phyloP scores from a whole-genome alignment of 2,113 vertebrate species.

The Hassar affinis region DNA sequence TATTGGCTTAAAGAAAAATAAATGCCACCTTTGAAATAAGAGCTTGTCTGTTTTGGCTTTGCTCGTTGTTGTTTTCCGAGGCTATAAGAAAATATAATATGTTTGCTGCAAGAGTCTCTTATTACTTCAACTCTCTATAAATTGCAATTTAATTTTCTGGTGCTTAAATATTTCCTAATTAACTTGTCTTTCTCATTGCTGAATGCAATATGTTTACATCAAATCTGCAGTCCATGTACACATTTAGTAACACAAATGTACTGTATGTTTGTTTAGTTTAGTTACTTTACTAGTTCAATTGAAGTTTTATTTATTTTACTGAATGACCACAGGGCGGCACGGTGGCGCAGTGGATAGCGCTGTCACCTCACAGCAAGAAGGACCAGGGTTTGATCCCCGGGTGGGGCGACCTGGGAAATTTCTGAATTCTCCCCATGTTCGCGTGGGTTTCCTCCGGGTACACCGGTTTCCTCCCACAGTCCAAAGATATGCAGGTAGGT shows the following conservation, averaged over 20 bases:
- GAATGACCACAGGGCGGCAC: too few species aligned
- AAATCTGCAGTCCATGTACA: constrained; percentile 4
- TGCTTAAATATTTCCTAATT: constrained; percentile 48
- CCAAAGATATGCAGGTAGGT: too few species aligned
- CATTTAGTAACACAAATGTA: constrained; percentile 15
- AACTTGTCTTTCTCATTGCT: constrained; percentile 36
- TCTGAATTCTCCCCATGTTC: too few species aligned
- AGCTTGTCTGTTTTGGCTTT: constrained; percentile 28
- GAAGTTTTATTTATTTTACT: too few species aligned
- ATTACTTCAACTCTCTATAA: constrained; percentile 37
- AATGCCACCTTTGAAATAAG: constrained; percentile 38
- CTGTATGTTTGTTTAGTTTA: too few species aligned
- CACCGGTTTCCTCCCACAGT: too few species aligned
- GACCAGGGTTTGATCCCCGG: too few species aligned
- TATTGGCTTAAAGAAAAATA: constrained; percentile 29
- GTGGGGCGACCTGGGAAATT: too few species aligned
- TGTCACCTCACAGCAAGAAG: too few species aligned
- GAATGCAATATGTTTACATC: constrained; percentile 36
- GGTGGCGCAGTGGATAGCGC: too few species aligned
- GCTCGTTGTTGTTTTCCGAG: constrained; percentile 10
- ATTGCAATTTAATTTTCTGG: constrained; percentile 48
- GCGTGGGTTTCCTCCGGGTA: too few species aligned
- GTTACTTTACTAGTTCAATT: too few species aligned
- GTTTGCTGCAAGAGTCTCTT: constrained; percentile 23
- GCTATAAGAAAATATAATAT: background rate